Evolutionary conservation across 2,113 vertebrate genomes (phyloP), one percentile per base, ranked within the genome.

Genomic region (Sula dactylatra): DNA sequence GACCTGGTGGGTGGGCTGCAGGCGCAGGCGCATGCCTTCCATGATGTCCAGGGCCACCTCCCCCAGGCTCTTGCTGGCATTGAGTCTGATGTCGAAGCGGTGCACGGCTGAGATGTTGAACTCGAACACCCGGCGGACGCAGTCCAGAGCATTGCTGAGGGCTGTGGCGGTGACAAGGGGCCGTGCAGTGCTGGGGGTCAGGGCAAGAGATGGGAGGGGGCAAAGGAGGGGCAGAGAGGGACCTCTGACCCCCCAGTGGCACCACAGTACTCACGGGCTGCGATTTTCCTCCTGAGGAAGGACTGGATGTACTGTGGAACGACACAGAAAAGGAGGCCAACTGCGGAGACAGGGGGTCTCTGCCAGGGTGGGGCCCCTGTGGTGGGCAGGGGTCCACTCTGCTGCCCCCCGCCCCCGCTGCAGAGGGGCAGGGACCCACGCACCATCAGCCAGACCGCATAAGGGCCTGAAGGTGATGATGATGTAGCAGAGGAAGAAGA

Each of bases 51-150:
- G 92, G 15, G 98, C 96, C 16, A 98, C 97, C 88, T 99, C 98
- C 4, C 98, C 97, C 88, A 99, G 92, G 12, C 97, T 98, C 61
- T 97, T 98, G 93, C 98, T 99, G 96, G 98, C 96, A 4, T 98
- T 98, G 69, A 98, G 65, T 2, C 94, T 97, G 92, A 99, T 25
- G 2, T 98, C 97, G 13, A 98, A 99, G 64, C 89, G 90, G 58
- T 98, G 97, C 0, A 94, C 76, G 7, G 98, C 95, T 0, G 98
- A 97, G 62, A 99, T 80, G 94, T 99, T 99, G 98, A 99, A 99
- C 45, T 99, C 98, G 31, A 99, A 99, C 97, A 99, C 98, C 0
- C 6, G 79, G 6, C 98, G 99, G 67, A 99, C 82, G 0, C 91
- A 97, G 42, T 98, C 66, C 32, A 99, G 91, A 13, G 95, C 1